Evolutionary conservation across 2,888 invertebrate genomes (phyloP), one percentile per base, ranked within the genome.

Genomic region (Eurois occulta): DNA sequence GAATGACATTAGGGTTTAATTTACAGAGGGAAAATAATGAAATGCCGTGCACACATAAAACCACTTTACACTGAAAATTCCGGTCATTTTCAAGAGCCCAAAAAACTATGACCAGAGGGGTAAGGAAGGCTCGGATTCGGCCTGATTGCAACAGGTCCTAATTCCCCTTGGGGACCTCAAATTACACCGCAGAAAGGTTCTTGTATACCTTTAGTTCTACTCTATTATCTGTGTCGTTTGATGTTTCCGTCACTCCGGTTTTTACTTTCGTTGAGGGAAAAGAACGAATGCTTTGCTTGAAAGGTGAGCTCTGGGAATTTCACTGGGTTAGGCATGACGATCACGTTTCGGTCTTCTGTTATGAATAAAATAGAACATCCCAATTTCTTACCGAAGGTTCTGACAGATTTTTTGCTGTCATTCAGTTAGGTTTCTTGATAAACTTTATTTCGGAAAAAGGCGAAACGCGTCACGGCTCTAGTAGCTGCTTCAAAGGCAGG

Each of bases 111-210:
- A 38, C 52, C 35, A 13, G 3, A 52, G 18, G 28, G 41, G 13
- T 24, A 60, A 48, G 10, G 35, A 10, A 7, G 64, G 48, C n/a
- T 38, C 60, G 48, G 81, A 69, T 77, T 52, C 13, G 46, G n/a
- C 24, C 58, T 67, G 69, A 62, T 73, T 81, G 85, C 81, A 85
- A 83, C 81, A 83, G 83, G 85, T 83, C 48, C 21, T 60, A 71
- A 69, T 68, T 65, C 62, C 69, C 62, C 11, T 10, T 2, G 3
- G 66, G 60, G 68, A 76, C 62, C 38, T 64, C 66, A 72, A 83
- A 77, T 85, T 71, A 71, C 58, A 75, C 70, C 70, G 52, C 65
- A 77, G 69, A 67, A 67, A 76, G 55, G 55, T 28, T 8, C 43
- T 65, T 46, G n/a, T 65, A 35, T 65, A 76, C 69, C 32, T 82